These are phyloP conservation scores for Blastobasis lacticolella DNA, from an alignment of 2,888 invertebrate species.

Conservation along the genomic window DNA sequence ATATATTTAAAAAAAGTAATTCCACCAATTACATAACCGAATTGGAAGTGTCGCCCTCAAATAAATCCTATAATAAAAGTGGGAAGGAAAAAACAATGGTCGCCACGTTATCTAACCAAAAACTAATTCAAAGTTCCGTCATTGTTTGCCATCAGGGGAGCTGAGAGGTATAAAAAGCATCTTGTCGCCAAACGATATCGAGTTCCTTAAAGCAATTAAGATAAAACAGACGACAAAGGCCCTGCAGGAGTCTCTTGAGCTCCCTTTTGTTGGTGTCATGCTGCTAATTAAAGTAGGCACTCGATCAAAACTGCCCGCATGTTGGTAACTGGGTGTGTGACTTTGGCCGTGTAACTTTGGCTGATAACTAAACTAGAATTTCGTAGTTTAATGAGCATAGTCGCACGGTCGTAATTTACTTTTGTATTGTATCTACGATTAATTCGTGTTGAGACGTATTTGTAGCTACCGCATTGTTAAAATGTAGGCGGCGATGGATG, in stretches of 20 bases:
- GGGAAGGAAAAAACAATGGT: conserved; percentile 29
- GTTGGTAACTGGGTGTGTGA: neutral
- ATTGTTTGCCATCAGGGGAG: conserved; percentile 55
- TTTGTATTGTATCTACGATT: neutral
- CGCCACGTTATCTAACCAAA: conserved; percentile 53
- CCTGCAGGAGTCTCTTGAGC: conserved; percentile 33
- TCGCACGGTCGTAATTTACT: neutral
- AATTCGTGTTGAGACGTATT: too few relatives aligned
- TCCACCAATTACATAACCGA: too few relatives aligned
- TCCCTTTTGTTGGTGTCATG: conserved; percentile 40
- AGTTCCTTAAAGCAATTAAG: conserved; percentile 71
- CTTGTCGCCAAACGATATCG: conserved; percentile 68
- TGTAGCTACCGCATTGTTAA: neutral
- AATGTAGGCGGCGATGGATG: neutral
- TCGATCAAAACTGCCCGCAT: conserved; percentile 39
- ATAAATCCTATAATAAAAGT: too few relatives aligned
- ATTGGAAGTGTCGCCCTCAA: too few relatives aligned
- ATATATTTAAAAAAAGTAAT: too few relatives aligned
- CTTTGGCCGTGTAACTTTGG: neutral
- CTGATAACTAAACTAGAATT: neutral
- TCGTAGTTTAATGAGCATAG: neutral
- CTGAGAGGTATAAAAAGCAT: conserved; percentile 62
- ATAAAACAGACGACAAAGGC: conserved; percentile 64
- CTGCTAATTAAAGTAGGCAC: conserved; percentile 51
- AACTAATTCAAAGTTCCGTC: conserved; percentile 68